Conservation (phyloP, 2,888 invertebrate species). For the Brenthis ino region DNA sequence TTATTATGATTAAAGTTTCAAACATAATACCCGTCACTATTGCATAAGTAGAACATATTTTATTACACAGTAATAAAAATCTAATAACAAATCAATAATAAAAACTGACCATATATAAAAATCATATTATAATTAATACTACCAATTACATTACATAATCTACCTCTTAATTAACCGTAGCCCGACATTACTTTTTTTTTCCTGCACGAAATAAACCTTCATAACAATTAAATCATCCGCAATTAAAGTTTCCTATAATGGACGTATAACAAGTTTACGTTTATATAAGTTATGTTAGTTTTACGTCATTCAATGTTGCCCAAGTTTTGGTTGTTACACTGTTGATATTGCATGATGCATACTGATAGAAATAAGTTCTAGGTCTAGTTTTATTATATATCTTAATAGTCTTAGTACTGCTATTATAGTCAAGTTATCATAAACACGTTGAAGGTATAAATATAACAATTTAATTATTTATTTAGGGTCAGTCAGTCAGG, state of each 20-base stretch:
- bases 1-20: too few relatives aligned
- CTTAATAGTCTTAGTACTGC: too few relatives aligned
- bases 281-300: conserved; percentile 4
- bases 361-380: background rate
- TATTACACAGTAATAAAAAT: background rate
- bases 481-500: too few relatives aligned
- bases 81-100: conserved; percentile 5
- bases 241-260: conserved; percentile 8
- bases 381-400: background rate
- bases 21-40: background rate
- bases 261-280: background rate
- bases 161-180: background rate
- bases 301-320: conserved; percentile 7
- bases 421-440: too few relatives aligned
- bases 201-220: conserved; percentile 18
- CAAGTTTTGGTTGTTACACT: background rate
- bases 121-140: conserved; percentile 9
- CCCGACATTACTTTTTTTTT: conserved; percentile 4
- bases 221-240: conserved; percentile 15
- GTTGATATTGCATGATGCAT: background rate
- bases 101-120: conserved; percentile 9
- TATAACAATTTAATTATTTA: too few relatives aligned
- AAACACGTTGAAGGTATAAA: too few relatives aligned
- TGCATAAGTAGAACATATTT: conserved; percentile 1
- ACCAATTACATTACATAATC: conserved; percentile 15